These are phyloP conservation scores for Pycnonotus jocosus DNA, from an alignment of 2,113 vertebrate species.

Conservation along the genomic window DNA sequence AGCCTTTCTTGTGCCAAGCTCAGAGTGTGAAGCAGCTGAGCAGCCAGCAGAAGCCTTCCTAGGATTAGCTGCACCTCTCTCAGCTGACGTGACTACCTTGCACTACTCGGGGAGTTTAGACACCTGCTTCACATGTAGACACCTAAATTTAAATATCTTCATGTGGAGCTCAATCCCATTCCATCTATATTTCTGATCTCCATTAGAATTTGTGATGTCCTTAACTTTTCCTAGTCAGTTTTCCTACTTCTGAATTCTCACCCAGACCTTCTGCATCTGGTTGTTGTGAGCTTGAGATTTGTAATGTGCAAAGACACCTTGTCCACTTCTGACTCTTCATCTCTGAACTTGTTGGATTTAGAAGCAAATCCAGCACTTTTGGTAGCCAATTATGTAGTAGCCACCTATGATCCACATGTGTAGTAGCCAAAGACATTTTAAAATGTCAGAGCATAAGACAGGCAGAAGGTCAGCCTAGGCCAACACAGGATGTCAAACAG, in stretches of 20 bases:
- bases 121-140: not conserved
- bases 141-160: not conserved
- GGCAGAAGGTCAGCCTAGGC: not conserved
- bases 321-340: not conserved
- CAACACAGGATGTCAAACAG: not conserved
- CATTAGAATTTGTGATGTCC: not conserved
- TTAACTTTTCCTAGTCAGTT: not conserved
- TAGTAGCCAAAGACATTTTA: not conserved
- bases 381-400: not conserved
- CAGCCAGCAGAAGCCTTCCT: not conserved
- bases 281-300: not conserved
- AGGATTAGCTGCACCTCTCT: constrained; percentile 22
- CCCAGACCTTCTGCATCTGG: not conserved
- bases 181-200: not conserved
- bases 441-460: not conserved
- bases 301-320: not conserved
- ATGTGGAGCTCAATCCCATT: not conserved
- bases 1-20: not conserved
- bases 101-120: not conserved
- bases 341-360: not conserved
- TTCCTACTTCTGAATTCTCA: not conserved
- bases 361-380: not conserved
- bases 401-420: not conserved
- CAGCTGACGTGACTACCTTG: not conserved
- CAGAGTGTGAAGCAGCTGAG: not conserved